phyloP scores from a whole-genome alignment of 2,113 vertebrate species.

The Beaufortia kweichowensis region DNA sequence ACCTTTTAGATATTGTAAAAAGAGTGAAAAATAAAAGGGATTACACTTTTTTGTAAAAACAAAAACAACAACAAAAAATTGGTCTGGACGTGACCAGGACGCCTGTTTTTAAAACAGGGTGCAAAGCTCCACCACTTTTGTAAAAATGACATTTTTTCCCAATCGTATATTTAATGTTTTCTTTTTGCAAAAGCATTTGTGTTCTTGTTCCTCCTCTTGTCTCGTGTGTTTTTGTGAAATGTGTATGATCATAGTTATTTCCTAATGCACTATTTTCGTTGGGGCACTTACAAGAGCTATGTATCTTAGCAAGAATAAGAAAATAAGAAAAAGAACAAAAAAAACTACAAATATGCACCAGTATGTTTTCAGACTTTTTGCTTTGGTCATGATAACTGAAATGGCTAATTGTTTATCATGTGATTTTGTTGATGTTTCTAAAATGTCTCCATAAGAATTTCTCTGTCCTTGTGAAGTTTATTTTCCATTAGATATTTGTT shows the following conservation, averaged over 20 bases:
- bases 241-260: conserved; percentile 75
- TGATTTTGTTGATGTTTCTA: conserved; percentile 66
- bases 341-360: conserved; percentile 65
- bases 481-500: conserved; percentile 38
- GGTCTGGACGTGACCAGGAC: conserved; percentile 51
- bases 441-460: conserved; percentile 59
- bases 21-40: conserved; percentile 67
- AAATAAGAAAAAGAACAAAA: conserved; percentile 54
- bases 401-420: conserved; percentile 61
- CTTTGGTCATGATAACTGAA: conserved; percentile 52
- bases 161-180: conserved; percentile 72
- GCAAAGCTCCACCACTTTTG: conserved; percentile 71
- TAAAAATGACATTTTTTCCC: conserved; percentile 69
- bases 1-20: conserved; percentile 81
- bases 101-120: conserved; percentile 69
- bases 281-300: conserved; percentile 71
- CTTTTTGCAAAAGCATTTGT: conserved; percentile 73
- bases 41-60: conserved; percentile 60
- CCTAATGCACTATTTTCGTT: conserved; percentile 78
- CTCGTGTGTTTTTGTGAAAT: conserved; percentile 76
- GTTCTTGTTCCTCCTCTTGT: conserved; percentile 70
- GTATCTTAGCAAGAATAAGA: conserved; percentile 66
- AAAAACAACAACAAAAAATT: conserved; percentile 9
- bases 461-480: conserved; percentile 40
- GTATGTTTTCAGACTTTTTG: conserved; percentile 55